Evolutionary conservation across 1,140 invertebrate genomes (phyloP).

Genomic region (Cryptotermes secundus): DNA sequence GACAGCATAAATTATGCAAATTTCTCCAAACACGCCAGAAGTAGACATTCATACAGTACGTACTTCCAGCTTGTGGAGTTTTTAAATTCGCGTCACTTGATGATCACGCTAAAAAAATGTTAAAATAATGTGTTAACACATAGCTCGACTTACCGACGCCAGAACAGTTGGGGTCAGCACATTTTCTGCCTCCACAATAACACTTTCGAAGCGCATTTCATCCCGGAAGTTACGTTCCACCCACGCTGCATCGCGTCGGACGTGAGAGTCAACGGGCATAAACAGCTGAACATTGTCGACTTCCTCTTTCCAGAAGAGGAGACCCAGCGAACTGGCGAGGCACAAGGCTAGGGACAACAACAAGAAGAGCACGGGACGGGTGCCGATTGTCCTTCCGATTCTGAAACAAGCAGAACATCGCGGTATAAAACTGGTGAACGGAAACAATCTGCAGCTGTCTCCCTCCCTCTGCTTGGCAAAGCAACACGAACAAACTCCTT

Average conservation of each 20-base stretch:
- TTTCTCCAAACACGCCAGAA: too few species aligned
- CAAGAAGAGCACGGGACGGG: slow-evolving; percentile 22
- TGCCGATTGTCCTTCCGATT: slow-evolving; percentile 14
- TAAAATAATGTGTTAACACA: too few species aligned
- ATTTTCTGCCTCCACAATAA: slow-evolving; percentile 51
- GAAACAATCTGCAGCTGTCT: too few species aligned
- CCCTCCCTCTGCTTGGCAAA: too few species aligned
- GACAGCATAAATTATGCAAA: too few species aligned
- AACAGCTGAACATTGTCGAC: slow-evolving; percentile 38
- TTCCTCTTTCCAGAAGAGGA: slow-evolving; percentile 39
- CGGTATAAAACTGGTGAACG: too few species aligned
- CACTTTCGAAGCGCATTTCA: slow-evolving; percentile 49
- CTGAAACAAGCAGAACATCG: slow-evolving; percentile 9
- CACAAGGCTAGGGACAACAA: slow-evolving; percentile 31
- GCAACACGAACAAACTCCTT: too few species aligned
- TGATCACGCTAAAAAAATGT: too few species aligned
- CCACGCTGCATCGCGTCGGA: slow-evolving; percentile 48
- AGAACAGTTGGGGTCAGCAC: slow-evolving; percentile 49
- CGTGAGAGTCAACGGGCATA: slow-evolving; percentile 36
- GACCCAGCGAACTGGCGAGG: slow-evolving; percentile 33
- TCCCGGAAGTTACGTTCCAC: slow-evolving; percentile 48
- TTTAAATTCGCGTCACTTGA: too few species aligned
- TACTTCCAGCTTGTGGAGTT: too few species aligned
- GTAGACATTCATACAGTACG: too few species aligned
- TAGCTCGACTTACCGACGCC: slow-evolving; percentile 44